Conservation (phyloP, 2,113 vertebrate species). For the Pygathrix nemaeus region DNA sequence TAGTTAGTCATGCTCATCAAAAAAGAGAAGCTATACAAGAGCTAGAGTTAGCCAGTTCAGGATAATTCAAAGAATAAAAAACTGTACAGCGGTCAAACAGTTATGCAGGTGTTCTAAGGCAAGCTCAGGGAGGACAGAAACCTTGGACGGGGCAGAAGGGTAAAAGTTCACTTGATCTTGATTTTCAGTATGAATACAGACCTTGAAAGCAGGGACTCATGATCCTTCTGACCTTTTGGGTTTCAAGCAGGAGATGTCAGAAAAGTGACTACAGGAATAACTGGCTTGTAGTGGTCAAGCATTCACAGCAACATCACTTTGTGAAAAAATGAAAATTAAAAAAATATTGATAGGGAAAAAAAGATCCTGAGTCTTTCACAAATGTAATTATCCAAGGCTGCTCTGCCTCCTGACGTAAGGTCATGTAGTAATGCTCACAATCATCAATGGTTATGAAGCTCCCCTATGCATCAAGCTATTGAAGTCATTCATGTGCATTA, state of each 20-base stretch:
- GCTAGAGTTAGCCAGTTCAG: not conserved
- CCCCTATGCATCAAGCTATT: not conserved
- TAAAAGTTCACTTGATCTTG: not conserved
- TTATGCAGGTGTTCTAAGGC: not conserved
- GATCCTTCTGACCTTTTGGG: not conserved
- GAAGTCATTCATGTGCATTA: not conserved
- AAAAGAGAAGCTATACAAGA: not conserved
- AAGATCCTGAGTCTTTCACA: not conserved
- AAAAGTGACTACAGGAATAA: not conserved
- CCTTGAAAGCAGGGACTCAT: not conserved
- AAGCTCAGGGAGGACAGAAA: not conserved
- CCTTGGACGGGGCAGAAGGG: not conserved
- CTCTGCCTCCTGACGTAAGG: not conserved
- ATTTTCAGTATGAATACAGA: not conserved
- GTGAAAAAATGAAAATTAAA: not conserved
- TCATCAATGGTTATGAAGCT: not conserved
- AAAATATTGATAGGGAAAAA: not conserved
- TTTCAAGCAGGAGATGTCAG: not conserved
- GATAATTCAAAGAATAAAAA: constrained; percentile 2
- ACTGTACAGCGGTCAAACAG: not conserved
- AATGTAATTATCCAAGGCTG: not conserved
- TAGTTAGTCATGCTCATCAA: not conserved
- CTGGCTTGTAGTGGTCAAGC: not conserved
- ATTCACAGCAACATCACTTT: not conserved
- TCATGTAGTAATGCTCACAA: not conserved